Conservation (phyloP, 2,888 invertebrate species). For the Scaeva pyrastri region DNA sequence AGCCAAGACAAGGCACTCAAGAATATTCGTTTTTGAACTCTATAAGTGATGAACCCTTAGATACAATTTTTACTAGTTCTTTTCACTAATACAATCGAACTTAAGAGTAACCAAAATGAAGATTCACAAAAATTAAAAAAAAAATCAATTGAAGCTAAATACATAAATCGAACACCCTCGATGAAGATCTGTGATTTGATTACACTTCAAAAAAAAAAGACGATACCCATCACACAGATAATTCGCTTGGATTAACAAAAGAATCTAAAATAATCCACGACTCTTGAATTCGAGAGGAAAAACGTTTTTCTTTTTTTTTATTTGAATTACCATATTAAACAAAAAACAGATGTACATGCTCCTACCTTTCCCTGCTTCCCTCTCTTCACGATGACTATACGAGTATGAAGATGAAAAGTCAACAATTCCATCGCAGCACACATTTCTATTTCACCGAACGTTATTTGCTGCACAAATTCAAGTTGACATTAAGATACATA, state of each 20-base stretch:
- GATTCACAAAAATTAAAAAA: neutral
- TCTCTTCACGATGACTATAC: neutral
- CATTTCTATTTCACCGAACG: constrained; percentile 44
- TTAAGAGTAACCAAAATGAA: neutral
- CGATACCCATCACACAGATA: constrained; percentile 27
- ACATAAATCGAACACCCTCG: constrained; percentile 36
- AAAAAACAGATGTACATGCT: constrained; percentile 17
- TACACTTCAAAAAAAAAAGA: neutral
- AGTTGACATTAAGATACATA: constrained; percentile 26
- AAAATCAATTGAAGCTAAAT: constrained; percentile 38
- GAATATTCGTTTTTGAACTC: neutral
- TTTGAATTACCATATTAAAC: constrained; percentile 42
- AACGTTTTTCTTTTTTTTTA: constrained; percentile 13
- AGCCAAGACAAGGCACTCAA: no score
- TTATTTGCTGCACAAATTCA: constrained; percentile 26
- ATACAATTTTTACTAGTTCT: neutral
- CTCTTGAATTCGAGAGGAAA: constrained; percentile 21
- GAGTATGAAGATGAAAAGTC: neutral
- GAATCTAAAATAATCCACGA: constrained; percentile 54
- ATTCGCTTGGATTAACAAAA: constrained; percentile 64
- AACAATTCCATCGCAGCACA: neutral
- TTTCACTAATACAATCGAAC: constrained; percentile 4
- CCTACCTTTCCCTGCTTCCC: neutral
- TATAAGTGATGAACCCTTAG: neutral
- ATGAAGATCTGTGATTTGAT: neutral